Percentiles rank a stretch among this genome's conserved stretches.
Conservation (phyloP, 2,888 invertebrate species). For the Temnothorax ravouxi region DNA sequence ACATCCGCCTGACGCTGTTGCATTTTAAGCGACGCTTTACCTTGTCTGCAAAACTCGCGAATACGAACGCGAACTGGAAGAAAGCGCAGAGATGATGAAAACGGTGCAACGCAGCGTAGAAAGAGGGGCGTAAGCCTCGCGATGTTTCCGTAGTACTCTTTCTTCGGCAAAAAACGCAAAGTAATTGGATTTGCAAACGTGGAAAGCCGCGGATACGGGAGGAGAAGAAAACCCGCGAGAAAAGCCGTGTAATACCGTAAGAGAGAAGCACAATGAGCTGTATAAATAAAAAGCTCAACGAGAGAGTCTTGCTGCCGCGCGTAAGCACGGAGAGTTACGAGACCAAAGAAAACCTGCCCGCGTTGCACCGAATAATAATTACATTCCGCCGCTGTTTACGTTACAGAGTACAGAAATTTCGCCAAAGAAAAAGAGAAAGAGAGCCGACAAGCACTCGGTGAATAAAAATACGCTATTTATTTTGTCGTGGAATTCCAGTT, state of each 20-base stretch:
- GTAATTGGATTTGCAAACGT: slow-evolving; percentile 71
- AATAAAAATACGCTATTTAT: neutral
- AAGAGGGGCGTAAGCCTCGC: slow-evolving; percentile 63
- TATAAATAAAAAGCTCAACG: slow-evolving; percentile 73
- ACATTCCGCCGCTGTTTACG: slow-evolving; percentile 59
- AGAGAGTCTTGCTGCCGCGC: slow-evolving; percentile 30
- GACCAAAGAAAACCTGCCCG: slow-evolving; percentile 56
- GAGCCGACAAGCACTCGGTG: slow-evolving; percentile 17
- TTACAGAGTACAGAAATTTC: slow-evolving; percentile 64
- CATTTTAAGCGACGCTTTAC: slow-evolving; percentile 44
- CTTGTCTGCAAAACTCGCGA: slow-evolving; percentile 49
- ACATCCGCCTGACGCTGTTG: slow-evolving; percentile 47
- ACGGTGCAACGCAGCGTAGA: slow-evolving; percentile 24
- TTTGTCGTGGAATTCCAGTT: neutral
- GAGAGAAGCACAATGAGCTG: slow-evolving; percentile 57
- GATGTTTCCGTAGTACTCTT: slow-evolving; percentile 64
- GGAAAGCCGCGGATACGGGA: slow-evolving; percentile 31
- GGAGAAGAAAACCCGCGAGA: slow-evolving; percentile 52
- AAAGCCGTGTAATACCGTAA: slow-evolving; percentile 54
- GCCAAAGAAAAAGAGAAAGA: slow-evolving; percentile 19
- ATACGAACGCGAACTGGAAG: slow-evolving; percentile 39
- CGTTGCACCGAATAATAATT: slow-evolving; percentile 68
- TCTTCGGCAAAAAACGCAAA: slow-evolving; percentile 50
- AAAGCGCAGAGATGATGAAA: neutral
- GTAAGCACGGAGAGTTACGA: slow-evolving; percentile 61